Evolutionary conservation across 2,888 invertebrate genomes (phyloP).

Genomic region (Andricus curvator): DNA sequence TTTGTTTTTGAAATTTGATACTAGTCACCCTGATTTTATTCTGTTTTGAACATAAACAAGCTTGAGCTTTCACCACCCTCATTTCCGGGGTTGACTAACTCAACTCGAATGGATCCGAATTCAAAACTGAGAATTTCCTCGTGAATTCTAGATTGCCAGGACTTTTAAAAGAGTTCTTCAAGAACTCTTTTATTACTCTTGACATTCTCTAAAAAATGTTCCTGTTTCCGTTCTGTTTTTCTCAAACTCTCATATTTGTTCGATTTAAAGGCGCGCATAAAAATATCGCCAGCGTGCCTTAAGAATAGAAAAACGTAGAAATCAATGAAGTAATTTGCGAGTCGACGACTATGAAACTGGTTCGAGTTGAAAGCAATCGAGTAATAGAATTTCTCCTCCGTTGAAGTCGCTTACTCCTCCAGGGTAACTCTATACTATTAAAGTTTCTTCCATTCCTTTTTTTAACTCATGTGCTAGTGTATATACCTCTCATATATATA

Average conservation of each 20-base stretch:
- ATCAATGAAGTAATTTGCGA: slow-evolving; percentile 25
- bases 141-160: too few relatives aligned
- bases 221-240: not conserved
- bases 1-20: too few relatives aligned
- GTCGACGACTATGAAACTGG: slow-evolving; percentile 6
- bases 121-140: too few relatives aligned
- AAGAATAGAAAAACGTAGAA: slow-evolving; percentile 7
- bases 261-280: not conserved
- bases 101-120: too few relatives aligned
- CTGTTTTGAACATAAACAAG: too few relatives aligned
- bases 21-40: too few relatives aligned
- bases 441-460: not conserved
- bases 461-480: too few relatives aligned
- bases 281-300: slow-evolving; percentile 6
- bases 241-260: too few relatives aligned
- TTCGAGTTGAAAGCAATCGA: slow-evolving; percentile 20
- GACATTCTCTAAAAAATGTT: not conserved
- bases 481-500: not conserved
- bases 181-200: too few relatives aligned
- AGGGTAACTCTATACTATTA: not conserved
- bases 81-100: too few relatives aligned
- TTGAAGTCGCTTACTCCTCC: slow-evolving; percentile 16
- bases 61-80: too few relatives aligned
- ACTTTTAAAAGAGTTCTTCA: too few relatives aligned
- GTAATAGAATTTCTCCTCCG: slow-evolving; percentile 27